These are phyloP conservation scores for Agrochola macilenta DNA, from an alignment of 2,888 invertebrate genomes.

Conservation along the genomic window DNA sequence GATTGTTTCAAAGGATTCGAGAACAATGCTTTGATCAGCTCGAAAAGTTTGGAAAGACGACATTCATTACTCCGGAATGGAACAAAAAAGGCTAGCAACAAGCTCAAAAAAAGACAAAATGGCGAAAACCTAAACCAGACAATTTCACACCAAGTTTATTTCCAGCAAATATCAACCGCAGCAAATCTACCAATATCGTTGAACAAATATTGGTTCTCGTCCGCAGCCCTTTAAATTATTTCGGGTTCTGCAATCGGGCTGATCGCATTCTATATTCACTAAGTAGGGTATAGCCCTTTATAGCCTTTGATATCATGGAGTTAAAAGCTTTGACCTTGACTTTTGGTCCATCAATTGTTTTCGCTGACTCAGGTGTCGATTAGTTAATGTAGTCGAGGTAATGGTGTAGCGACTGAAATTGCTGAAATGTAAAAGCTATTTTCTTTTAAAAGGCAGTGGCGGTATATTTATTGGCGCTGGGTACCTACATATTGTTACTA, in stretches of 20 bases:
- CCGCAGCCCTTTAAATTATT: constrained; percentile 42
- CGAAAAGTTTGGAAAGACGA: neutral
- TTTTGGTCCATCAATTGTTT: constrained; percentile 46
- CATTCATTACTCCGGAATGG: neutral
- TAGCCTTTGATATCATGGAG: constrained; percentile 38
- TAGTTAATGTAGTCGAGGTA: constrained; percentile 31
- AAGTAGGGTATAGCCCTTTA: constrained; percentile 42
- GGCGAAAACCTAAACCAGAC: constrained; percentile 10
- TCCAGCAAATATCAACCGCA: constrained; percentile 46
- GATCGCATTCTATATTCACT: constrained; percentile 43
- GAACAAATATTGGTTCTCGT: constrained; percentile 59
- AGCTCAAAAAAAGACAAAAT: neutral
- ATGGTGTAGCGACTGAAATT: constrained; percentile 21
- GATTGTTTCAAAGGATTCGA: neutral
- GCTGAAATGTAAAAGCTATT: constrained; percentile 33
- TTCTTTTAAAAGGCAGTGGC: constrained; percentile 20
- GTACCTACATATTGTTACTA: constrained; percentile 1
- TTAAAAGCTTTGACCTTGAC: constrained; percentile 60
- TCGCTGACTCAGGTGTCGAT: constrained; percentile 57
- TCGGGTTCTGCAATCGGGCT: constrained; percentile 22
- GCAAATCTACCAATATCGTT: constrained; percentile 55
- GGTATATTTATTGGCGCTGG: neutral
- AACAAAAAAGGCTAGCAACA: constrained; percentile 1
- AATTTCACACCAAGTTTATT: constrained; percentile 45
- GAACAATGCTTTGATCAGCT: neutral